Evolutionary conservation across 2,113 vertebrate species (phyloP).

Genomic region (Beaufortia kweichowensis): DNA sequence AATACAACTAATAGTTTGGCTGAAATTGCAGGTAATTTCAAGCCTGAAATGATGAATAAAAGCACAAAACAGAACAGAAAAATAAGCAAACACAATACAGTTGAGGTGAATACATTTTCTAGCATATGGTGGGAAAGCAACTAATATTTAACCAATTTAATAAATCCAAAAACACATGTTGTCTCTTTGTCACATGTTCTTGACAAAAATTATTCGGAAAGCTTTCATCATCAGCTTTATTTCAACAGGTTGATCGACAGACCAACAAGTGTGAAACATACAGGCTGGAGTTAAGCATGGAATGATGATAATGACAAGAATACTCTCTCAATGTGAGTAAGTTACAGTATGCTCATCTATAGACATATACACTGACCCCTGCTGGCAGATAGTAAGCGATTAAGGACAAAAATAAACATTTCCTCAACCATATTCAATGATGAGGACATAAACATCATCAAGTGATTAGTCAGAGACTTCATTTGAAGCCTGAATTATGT

Average conservation of each 20-base stretch:
- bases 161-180: too few species aligned
- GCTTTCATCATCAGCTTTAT: constrained; percentile 28
- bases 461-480: neutral
- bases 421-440: neutral
- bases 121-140: too few species aligned
- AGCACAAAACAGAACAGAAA: too few species aligned
- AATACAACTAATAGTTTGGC: too few species aligned
- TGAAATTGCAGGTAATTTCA: too few species aligned
- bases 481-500: neutral
- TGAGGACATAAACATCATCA: neutral
- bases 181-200: neutral
- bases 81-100: too few species aligned
- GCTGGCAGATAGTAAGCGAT: constrained; percentile 14
- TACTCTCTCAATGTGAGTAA: constrained; percentile 42
- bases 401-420: neutral
- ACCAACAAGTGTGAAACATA: constrained; percentile 2
- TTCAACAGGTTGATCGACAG: constrained; percentile 23
- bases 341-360: constrained; percentile 13
- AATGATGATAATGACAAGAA: constrained; percentile 6
- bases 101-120: too few species aligned
- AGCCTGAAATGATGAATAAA: too few species aligned
- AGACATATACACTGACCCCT: constrained; percentile 25
- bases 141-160: too few species aligned
- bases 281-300: constrained; percentile 7
- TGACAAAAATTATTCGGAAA: neutral